Evolutionary conservation across 2,797 vertebrate genomes (phyloP), one percentile per base, ranked within the genome.

Genomic region (Smutsia temminckii): DNA sequence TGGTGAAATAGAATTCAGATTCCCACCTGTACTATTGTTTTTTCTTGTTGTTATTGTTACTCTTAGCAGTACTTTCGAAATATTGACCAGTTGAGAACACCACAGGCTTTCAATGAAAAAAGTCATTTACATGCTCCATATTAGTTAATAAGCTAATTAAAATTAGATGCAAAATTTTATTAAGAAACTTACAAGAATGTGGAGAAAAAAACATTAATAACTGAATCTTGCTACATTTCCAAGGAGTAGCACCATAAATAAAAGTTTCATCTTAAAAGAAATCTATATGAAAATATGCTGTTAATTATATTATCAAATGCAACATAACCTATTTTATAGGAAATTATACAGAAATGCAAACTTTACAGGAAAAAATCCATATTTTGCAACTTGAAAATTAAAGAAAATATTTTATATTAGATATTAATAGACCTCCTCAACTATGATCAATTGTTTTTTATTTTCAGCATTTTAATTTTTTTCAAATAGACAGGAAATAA

Each of bases 341-440:
- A 55, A 72, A 61, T 85, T 84, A 40, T 69, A 16, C 53, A 91
- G 61, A 83, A 69, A 63, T 40, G 42, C 63, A 79, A 72, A 55
- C 93, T 79, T 77, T 63, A 51, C 21, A 92, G 40, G 77, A 94
- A 91, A 18, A 90, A 86, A 93, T 27, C 17, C 37, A 93, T 51
- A 49, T 75, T 72, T 88, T 94, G 74, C 27, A 89, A n/a, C 40
- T 96, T 96, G 69, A 32, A 94, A 92, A 79, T 81, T 89, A 80
- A 32, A 93, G 55, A 79, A 37, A 71, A 40, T 42, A 3, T 34
- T 74, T 72, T 93, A 83, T 69, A 91, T 91, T 80, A 85, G 53
- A 89, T 78, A 55, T 66, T 86, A 95, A 34, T 55, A 68, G 16
- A 92, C 21, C 13, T 89, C 29, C 87, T 92, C 46, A 80, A 29